These are phyloP conservation scores for Trachelus tabidus DNA, from an alignment of 2,888 invertebrate genomes.

Conservation along the genomic window DNA sequence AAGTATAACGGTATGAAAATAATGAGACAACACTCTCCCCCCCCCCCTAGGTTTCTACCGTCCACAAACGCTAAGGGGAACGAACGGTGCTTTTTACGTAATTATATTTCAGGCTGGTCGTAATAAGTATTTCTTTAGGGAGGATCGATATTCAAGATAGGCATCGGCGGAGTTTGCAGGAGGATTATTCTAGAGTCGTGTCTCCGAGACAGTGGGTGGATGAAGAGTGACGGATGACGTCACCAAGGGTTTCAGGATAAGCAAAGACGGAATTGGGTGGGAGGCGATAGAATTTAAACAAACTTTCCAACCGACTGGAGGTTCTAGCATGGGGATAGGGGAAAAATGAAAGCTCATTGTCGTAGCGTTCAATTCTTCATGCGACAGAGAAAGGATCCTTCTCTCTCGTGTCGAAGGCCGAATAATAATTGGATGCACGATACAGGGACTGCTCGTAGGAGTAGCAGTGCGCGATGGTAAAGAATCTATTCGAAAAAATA, in stretches of 20 bases:
- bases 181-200: background rate
- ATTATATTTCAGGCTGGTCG: background rate
- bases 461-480: background rate
- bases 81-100: background rate
- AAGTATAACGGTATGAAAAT: background rate
- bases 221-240: background rate
- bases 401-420: no score
- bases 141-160: background rate
- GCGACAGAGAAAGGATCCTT: no score
- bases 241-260: background rate
- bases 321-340: no score
- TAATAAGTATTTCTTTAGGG: background rate
- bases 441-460: no score
- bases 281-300: background rate
- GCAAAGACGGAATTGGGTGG: background rate
- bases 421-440: no score
- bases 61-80: background rate
- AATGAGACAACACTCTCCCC: background rate
- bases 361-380: no score
- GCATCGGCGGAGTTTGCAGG: background rate
- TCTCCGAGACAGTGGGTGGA: background rate
- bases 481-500: background rate
- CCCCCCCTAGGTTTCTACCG: no score
- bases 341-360: no score
- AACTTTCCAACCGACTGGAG: no score